phyloP scores from a whole-genome alignment of 1,140 invertebrate genomes.

The Maconellicoccus hirsutus region DNA sequence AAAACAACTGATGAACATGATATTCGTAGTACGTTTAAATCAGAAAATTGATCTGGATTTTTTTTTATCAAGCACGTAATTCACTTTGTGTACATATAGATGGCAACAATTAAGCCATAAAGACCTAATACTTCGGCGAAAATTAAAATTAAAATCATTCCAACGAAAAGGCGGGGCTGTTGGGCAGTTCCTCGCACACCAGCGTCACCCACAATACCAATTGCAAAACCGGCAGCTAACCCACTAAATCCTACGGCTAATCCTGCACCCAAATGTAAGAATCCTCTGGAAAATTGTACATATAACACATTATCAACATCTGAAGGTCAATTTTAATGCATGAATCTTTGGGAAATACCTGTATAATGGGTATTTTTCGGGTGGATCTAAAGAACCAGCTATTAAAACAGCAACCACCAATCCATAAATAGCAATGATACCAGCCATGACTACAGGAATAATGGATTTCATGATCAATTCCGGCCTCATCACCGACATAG shows the following conservation, averaged over 20 bases:
- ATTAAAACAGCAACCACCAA: conserved; percentile 97
- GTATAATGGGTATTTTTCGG: conserved; percentile 61
- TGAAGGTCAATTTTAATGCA: neutral
- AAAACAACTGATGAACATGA: too few relatives aligned
- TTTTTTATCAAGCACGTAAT: neutral
- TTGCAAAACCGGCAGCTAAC: conserved; percentile 94
- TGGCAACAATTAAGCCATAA: conserved; percentile 98
- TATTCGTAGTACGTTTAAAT: too few relatives aligned
- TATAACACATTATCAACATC: neutral
- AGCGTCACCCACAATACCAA: conserved; percentile 97
- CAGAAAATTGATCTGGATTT: too few relatives aligned
- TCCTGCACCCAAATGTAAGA: conserved; percentile 93
- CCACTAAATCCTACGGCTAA: conserved; percentile 94
- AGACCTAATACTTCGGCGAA: conserved; percentile 99
- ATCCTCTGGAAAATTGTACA: conserved; percentile 59
- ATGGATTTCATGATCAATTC: conserved; percentile 99
- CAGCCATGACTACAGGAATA: conserved; percentile 99
- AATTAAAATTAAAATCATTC: conserved; percentile 99
- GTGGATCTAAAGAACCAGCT: conserved; percentile 57
- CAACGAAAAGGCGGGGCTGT: conserved; percentile 95
- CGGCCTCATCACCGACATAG: conserved; percentile 99
- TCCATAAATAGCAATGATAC: conserved; percentile 99
- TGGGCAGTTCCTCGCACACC: conserved; percentile 97
- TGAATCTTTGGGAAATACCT: conserved; percentile 50
- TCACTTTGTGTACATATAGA: conserved; percentile 65